A percentile compares a stretch with the other conserved stretches of the same genome.
These are phyloP conservation scores for Orestias chungarensis DNA, from an alignment of 2,797 vertebrate genomes.

Conservation along the genomic window DNA sequence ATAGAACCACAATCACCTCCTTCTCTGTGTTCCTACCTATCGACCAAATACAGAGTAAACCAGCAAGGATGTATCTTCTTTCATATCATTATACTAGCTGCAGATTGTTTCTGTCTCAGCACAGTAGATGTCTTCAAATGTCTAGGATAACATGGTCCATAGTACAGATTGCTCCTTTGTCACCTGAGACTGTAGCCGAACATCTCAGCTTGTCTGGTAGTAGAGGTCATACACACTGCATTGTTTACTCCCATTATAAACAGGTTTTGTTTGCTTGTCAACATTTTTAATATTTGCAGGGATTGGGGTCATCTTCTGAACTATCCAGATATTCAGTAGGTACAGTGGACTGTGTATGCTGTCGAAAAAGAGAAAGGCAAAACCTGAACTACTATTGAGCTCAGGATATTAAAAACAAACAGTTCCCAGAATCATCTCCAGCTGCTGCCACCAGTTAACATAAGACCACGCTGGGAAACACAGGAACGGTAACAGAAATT, in stretches of 20 bases:
- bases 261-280: constrained; percentile 5
- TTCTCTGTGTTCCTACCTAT: background rate
- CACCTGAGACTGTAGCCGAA: background rate
- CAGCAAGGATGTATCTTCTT: background rate
- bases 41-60: background rate
- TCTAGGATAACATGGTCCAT: background rate
- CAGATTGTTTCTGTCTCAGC: background rate
- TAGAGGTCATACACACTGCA: background rate
- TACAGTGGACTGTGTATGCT: constrained; percentile 45
- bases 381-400: constrained; percentile 63
- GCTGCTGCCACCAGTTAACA: constrained; percentile 37
- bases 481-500: constrained; percentile 44
- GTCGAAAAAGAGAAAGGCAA: too few species aligned
- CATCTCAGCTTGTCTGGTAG: background rate
- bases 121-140: background rate
- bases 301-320: constrained; percentile 55
- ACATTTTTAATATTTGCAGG: constrained; percentile 39
- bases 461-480: constrained; percentile 40
- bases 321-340: constrained; percentile 55
- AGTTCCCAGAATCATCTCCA: constrained; percentile 46
- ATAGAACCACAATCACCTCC: background rate
- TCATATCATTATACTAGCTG: background rate
- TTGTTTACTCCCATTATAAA: background rate
- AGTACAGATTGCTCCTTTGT: background rate
- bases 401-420: constrained; percentile 65